Evolutionary conservation across 2,888 invertebrate genomes (phyloP).

Genomic region (Lycaena phlaeas): DNA sequence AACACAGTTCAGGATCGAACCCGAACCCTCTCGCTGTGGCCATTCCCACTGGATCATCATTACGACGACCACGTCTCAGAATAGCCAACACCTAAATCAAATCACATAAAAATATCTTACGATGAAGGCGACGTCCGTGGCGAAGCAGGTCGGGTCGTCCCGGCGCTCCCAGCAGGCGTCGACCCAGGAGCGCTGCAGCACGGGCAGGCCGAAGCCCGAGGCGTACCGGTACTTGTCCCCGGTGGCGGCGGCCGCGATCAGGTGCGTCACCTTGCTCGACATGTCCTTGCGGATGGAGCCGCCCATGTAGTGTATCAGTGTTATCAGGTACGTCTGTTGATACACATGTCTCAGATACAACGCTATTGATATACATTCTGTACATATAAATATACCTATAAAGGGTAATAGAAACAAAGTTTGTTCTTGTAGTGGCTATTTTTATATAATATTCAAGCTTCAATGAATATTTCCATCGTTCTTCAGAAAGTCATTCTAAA

Average conservation of each 20-base stretch:
- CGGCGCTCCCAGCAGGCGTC: constrained; percentile 88
- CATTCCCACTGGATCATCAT: too few species aligned
- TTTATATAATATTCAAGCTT: too few species aligned
- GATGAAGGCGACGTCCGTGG: constrained; percentile 74
- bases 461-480: too few species aligned
- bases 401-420: too few species aligned
- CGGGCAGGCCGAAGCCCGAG: constrained; percentile 89
- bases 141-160: constrained; percentile 78
- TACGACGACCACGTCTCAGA: too few species aligned
- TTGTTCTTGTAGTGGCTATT: too few species aligned
- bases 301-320: constrained; percentile 96
- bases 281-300: constrained; percentile 95
- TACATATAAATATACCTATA: too few species aligned
- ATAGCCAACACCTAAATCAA: too few species aligned
- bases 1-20: too few species aligned
- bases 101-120: too few species aligned
- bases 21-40: too few species aligned
- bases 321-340: constrained; percentile 86
- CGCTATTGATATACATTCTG: background rate
- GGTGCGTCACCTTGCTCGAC: constrained; percentile 90
- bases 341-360: background rate
- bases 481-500: too few species aligned
- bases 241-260: constrained; percentile 90
- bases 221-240: constrained; percentile 97
- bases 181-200: constrained; percentile 92